Evolutionary conservation across 1,140 invertebrate species (phyloP), one percentile per base, ranked within the genome.

Genomic region (Sycophaga agraensis): DNA sequence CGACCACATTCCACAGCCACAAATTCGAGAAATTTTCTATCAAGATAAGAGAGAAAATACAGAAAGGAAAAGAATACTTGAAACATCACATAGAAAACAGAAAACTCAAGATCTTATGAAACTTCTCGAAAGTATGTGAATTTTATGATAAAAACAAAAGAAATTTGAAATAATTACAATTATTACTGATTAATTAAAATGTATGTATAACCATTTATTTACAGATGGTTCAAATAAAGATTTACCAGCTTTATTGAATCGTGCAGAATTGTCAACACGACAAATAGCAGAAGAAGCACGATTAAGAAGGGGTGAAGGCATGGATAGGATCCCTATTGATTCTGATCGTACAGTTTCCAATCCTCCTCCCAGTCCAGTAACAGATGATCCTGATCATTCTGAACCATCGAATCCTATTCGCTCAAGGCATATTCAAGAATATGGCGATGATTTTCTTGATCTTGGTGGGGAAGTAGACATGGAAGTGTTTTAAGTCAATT

Each of bases 321-420:
- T 75, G 82, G 84, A 83, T 40, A 74, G 74, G 64, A 76, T 77
- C 50, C 68, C 73, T 8, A 57, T 80, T n/a, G 76, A 77, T 68
- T 83, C 83, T 35, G 81, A 82, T 64, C 67, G 69, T 39, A 79
- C 82, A 39, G 85, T 88, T 34, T 88, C 86, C 4, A 91, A 91
- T 79, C 89, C 89, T 21, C 89, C 89, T 12, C 89, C 89, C 11
- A 90, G 89, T 31, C 89, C 89, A 4, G 89, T 88, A 34, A 90
- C 88, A 0, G 87, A 89, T 74, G 84, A 86, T 60, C 86, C 88
- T 21, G 89, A 90, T 68, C 85, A 88, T 71, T 86, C 87, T 54
- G 86, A 87, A 56, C 88, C 89, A 67, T 82, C 82, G 8, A 80
- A 90, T 68, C 82, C 82, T 11, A 78, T 82, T 62, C 77, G 78